Percentiles rank a stretch among this genome's conserved stretches.
These are phyloP conservation scores for Hirtodrosophila histrioides DNA, from an alignment of 2,888 invertebrate genomes.

Conservation along the genomic window DNA sequence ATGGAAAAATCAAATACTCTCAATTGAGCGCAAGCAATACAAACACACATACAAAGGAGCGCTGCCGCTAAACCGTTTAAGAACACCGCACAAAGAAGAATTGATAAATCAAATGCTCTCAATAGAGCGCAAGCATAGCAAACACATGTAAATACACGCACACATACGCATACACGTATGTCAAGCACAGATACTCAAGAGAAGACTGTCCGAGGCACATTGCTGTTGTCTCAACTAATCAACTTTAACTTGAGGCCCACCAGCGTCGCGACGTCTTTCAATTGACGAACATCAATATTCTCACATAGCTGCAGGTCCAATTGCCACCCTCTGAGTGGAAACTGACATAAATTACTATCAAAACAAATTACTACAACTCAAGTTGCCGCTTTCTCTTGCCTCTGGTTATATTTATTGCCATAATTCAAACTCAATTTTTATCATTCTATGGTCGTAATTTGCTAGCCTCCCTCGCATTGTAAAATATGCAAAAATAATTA, in stretches of 20 bases:
- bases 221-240: constrained; percentile 40
- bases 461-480: constrained; percentile 27
- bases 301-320: constrained; percentile 6
- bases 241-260: constrained; percentile 56
- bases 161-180: no score
- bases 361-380: constrained; percentile 36
- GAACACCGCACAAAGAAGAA: no score
- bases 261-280: constrained; percentile 50
- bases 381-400: constrained; percentile 6
- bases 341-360: constrained; percentile 70
- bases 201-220: constrained; percentile 15
- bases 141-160: no score
- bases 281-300: constrained; percentile 68
- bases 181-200: background rate
- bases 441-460: constrained; percentile 64
- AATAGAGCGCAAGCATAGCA: no score
- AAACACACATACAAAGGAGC: no score
- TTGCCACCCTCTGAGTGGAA: constrained; percentile 44
- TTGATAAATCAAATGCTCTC: no score
- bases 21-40: no score
- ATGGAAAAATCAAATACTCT: no score
- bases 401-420: constrained; percentile 67
- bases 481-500: constrained; percentile 80
- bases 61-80: no score
- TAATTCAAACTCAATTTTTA: constrained; percentile 76